Conservation (phyloP, 1,140 invertebrate species). For the Araneus ventricosus region DNA sequence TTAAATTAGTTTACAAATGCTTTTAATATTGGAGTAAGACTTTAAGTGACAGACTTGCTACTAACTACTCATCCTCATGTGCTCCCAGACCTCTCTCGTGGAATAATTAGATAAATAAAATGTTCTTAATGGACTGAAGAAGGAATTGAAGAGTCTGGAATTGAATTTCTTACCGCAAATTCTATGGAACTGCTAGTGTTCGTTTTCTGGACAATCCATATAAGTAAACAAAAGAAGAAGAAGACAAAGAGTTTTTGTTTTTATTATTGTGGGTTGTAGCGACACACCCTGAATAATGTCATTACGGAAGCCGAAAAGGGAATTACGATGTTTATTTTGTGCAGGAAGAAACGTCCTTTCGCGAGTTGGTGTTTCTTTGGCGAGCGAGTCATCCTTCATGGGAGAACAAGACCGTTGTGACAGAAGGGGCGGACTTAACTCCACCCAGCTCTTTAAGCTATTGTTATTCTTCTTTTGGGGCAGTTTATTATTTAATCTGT, state of each 20-base stretch:
- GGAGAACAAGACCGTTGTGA: constrained; percentile 53
- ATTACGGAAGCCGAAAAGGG: constrained; percentile 52
- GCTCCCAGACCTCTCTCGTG: too few relatives aligned
- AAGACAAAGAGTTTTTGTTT: not conserved
- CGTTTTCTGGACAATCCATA: not conserved
- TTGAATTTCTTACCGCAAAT: not conserved
- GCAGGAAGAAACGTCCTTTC: constrained; percentile 1
- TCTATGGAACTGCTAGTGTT: not conserved
- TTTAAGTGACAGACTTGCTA: too few relatives aligned
- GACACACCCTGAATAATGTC: constrained; percentile 63
- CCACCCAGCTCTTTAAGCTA: constrained; percentile 42
- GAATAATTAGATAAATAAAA: not conserved
- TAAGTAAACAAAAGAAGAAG: not conserved
- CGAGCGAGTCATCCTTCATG: constrained; percentile 38
- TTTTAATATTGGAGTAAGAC: too few relatives aligned
- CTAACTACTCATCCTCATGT: too few relatives aligned
- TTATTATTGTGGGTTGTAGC: not conserved
- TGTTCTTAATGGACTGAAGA: not conserved
- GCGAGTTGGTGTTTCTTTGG: constrained; percentile 63
- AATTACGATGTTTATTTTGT: constrained; percentile 43
- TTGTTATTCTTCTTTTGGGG: constrained; percentile 2
- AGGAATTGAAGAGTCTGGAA: not conserved
- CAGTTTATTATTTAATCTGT: not conserved
- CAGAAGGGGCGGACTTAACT: constrained; percentile 35
- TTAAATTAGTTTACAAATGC: too few relatives aligned